These are phyloP conservation scores for Myotis yumanensis DNA, from an alignment of 2,113 vertebrate species.

Conservation along the genomic window DNA sequence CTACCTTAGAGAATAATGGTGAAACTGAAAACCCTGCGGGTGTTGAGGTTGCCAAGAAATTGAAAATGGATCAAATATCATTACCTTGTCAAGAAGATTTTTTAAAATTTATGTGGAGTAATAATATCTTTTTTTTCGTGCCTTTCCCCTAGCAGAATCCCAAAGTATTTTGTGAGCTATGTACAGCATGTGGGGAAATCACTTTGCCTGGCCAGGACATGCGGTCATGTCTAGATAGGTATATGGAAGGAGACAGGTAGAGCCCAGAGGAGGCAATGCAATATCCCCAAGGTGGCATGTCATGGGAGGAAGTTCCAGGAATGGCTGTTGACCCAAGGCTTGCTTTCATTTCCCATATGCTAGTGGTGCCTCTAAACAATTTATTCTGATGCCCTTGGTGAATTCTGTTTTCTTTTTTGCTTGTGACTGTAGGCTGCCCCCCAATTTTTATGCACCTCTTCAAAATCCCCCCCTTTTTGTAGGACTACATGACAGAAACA, in stretches of 20 bases:
- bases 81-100: conserved; percentile 49
- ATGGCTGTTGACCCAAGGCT: background rate
- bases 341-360: background rate
- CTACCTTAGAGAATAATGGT: background rate
- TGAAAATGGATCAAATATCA: conserved; percentile 60
- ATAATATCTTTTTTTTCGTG: background rate
- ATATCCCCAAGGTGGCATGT: background rate
- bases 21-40: conserved; percentile 1
- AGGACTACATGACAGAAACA: background rate
- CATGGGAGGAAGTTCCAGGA: background rate
- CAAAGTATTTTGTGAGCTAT: conserved; percentile 19
- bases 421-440: background rate
- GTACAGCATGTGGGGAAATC: background rate
- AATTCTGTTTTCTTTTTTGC: background rate
- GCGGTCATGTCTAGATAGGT: background rate
- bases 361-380: background rate
- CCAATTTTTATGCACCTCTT: background rate
- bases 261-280: background rate
- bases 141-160: background rate
- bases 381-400: background rate
- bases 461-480: background rate
- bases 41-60: conserved; percentile 35
- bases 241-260: background rate
- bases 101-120: conserved; percentile 26
- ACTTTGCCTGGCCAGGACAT: background rate